Base-by-base conservation (phyloP, 2,113 vertebrate genomes). In the Epinephelus moara region DNA sequence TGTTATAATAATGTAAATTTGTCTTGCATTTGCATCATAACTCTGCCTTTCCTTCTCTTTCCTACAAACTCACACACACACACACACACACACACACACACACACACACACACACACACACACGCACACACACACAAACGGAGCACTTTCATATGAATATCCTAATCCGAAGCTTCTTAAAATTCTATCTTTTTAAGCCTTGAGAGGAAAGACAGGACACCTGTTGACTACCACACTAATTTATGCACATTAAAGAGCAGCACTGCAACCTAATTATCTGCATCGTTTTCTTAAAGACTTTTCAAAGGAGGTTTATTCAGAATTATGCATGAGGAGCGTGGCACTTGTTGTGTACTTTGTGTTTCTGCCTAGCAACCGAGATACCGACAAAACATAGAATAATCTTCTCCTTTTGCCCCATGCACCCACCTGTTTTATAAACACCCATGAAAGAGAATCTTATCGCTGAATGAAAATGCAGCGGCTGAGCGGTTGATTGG, bases 171-270 rank as follows among this genome's bases (percentile, higher is more conserved):
- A 78, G 81, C 82, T 85, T 83, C 85, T 88, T 80, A 75, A 90
- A 89, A 89, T 81, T 76, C 83, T 70, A 66, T 89, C 70, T 80
- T 56, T 85, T 72, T 82, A 84, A 90, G 82, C 79, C 79, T 21
- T 50, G 66, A 85, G 79, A 85, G 55, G 75, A 80, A 72, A 67
- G 70, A 75, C 40, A 14, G 61, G 75, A 81, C 85, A 91, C 86
- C 88, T 91, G 83, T 91, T 75, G 84, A 86, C 79, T 78, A 30
- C 30, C 1, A 25, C 70, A 60, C 70, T 88, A 81, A 89, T 91
- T 69, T 90, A 83, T 92, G 67, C 92, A 90, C 85, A 83, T 87
- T 86, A 68, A 88, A 86, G 66, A 88, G 87, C 70, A 83, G 69
- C 60, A 17, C 67, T 72, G 69, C 85, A 61, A 61, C 62, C 78